A percentile compares a stretch with the other conserved stretches of the same genome.
Conservation (phyloP, 1,140 invertebrate species). For the Ganaspis sp. region DNA sequence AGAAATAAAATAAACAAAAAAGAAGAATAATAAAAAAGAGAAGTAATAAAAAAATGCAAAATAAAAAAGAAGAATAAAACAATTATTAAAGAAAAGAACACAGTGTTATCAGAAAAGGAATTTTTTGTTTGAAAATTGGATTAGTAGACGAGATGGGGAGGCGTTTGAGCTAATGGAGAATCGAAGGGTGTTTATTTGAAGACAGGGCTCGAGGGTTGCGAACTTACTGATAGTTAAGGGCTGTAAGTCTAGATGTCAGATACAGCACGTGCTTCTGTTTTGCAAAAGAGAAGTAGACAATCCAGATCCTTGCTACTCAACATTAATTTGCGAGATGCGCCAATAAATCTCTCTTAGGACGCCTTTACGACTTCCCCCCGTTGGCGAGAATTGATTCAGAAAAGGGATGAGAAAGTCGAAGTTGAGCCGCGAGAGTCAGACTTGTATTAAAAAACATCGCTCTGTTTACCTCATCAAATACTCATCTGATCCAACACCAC, state of each 20-base stretch:
- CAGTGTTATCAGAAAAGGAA: too few species aligned
- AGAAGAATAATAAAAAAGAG: too few species aligned
- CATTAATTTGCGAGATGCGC: conserved; percentile 60
- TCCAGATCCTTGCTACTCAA: conserved; percentile 13
- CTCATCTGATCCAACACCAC: conserved; percentile 43
- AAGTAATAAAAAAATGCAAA: too few species aligned
- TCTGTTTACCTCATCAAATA: conserved; percentile 63
- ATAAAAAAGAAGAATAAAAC: too few species aligned
- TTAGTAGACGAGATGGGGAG: too few species aligned
- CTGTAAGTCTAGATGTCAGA: conserved; percentile 3
- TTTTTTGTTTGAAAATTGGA: too few species aligned
- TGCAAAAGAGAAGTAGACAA: not conserved
- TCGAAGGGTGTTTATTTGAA: not conserved
- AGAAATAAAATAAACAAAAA: too few species aligned
- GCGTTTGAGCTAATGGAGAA: not conserved
- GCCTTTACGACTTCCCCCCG: conserved; percentile 35
- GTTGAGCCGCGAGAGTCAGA: conserved; percentile 18
- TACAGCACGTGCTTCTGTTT: conserved; percentile 24
- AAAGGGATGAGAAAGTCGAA: not conserved
- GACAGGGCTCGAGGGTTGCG: not conserved
- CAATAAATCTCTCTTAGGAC: conserved; percentile 53
- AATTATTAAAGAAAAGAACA: too few species aligned
- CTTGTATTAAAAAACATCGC: conserved; percentile 40
- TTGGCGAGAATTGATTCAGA: conserved; percentile 1
- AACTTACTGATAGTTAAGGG: not conserved